Evolutionary conservation across 2,113 vertebrate species (phyloP), one percentile per base, ranked within the genome.

Genomic region (Psittacus erithacus): DNA sequence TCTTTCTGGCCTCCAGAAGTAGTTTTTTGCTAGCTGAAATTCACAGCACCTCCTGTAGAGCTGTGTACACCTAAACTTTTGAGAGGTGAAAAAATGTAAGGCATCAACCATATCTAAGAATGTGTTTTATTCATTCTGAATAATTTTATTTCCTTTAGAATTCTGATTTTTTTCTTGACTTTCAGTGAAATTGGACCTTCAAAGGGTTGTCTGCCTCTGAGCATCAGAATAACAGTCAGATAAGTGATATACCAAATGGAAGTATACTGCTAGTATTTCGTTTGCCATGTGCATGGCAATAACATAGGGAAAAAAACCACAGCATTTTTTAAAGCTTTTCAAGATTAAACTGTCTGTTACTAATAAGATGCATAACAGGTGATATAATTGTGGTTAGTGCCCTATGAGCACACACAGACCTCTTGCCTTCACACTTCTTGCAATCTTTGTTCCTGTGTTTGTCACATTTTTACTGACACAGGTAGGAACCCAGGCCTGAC

Each of bases 291-390:
- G 4, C 10, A 7, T 75, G 47, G 19, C 28, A 81, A 39, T 69
- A 53, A 55, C 11, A 38, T 2, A 10, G 28, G 6, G 16, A 6
- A 15, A 33, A 38, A 38, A 13, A 5, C 1, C 1, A 9, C 2
- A 17, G 3, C 17, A 17, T 23, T 69, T 87, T 67, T 22, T 1
- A 3, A 17, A 27, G 7, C 7, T 82, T 75, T 52, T 22, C 17
- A 53, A 39, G 74, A 76, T 78, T 29, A 59, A 43, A 19, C 39
- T n/a, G 2, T 47, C 18, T n/a, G 6, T 69, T 83, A n/a, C 47
- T 77, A 41, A 33, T 19, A 41, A 24, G 20, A 55, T 35, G 20
- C 17, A 11, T 46, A 44, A 79, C 22, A 60, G 63, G 19, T 44
- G 3, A 13, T n/a, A 8, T n/a, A 39, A 62, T 22, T 65, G 27